phyloP scores from a whole-genome alignment of 2,797 vertebrate species.

The Lophius americanus region DNA sequence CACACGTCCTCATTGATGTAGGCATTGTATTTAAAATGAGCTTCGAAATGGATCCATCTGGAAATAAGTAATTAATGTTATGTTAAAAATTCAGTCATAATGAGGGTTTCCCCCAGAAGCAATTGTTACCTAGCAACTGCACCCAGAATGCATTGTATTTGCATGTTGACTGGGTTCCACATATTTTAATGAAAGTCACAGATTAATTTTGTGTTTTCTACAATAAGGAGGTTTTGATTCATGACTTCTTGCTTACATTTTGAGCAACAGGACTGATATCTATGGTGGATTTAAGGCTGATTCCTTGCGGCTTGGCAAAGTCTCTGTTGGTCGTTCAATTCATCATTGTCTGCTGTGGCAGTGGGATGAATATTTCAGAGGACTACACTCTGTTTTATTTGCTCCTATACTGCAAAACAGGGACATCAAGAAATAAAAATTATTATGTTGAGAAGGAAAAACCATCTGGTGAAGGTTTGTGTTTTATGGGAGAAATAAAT shows the following conservation, averaged over 20 bases:
- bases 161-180: constrained; percentile 58
- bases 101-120: constrained; percentile 77
- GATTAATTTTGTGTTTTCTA: constrained; percentile 28
- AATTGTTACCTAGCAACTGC: constrained; percentile 87
- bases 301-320: constrained; percentile 47
- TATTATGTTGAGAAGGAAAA: too few relatives aligned
- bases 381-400: constrained; percentile 54
- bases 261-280: constrained; percentile 19
- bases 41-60: constrained; percentile 49
- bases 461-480: too few relatives aligned
- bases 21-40: constrained; percentile 32
- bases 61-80: constrained; percentile 77
- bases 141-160: constrained; percentile 62
- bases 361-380: constrained; percentile 66
- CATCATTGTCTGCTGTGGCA: constrained; percentile 59
- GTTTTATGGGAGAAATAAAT: too few relatives aligned
- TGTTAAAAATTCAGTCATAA: constrained; percentile 80
- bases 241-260: constrained; percentile 11
- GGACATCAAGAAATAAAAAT: too few relatives aligned
- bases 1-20: constrained; percentile 5
- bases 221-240: neutral
- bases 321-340: constrained; percentile 48
- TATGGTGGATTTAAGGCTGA: constrained; percentile 30
- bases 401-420: constrained; percentile 21
- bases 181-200: constrained; percentile 62